Percentiles rank a stretch among this genome's conserved stretches.
These are phyloP conservation scores for Heliconius congener DNA, from an alignment of 1,140 invertebrate genomes.

Conservation along the genomic window DNA sequence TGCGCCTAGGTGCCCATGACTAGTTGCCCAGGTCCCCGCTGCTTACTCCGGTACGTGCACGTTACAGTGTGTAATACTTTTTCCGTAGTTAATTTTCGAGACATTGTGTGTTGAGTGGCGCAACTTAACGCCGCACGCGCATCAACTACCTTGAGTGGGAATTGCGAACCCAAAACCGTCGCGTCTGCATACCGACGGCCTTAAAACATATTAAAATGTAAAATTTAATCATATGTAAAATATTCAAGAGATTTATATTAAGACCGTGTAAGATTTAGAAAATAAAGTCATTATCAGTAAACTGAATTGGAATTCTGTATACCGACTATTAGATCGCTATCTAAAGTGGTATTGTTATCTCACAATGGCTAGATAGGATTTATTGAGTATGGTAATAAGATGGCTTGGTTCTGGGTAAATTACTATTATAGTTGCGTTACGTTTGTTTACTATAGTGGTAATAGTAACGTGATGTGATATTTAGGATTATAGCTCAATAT, in stretches of 20 bases:
- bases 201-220: neutral
- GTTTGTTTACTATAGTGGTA: neutral
- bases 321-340: slow-evolving; percentile 11
- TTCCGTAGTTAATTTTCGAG: too few species aligned
- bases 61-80: too few species aligned
- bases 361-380: slow-evolving; percentile 19
- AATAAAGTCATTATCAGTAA: slow-evolving; percentile 28
- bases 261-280: neutral
- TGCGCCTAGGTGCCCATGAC: too few species aligned
- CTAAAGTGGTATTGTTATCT: slow-evolving; percentile 31
- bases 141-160: too few species aligned
- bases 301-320: neutral
- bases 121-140: too few species aligned
- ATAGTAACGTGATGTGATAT: neutral
- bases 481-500: too few species aligned
- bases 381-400: slow-evolving; percentile 26
- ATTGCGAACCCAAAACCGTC: too few species aligned
- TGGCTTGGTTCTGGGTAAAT: slow-evolving; percentile 6
- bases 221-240: neutral
- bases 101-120: too few species aligned
- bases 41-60: too few species aligned
- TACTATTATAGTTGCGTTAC: slow-evolving; percentile 6
- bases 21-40: neutral
- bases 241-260: neutral
- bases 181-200: too few species aligned